phyloP scores from a whole-genome alignment of 2,888 invertebrate species.

The Ethmia dodecea region DNA sequence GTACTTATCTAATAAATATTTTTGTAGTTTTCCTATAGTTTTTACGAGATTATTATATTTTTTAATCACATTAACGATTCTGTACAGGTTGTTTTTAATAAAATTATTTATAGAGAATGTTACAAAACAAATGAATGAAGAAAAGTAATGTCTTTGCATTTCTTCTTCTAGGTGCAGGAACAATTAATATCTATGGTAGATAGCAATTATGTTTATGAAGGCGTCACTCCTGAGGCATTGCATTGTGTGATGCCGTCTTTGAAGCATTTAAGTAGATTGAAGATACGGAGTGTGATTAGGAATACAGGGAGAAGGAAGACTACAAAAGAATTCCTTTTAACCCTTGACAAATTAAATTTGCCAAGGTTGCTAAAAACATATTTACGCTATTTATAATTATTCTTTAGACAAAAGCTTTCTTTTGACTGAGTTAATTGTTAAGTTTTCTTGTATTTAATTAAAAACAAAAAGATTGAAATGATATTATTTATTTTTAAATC shows the following conservation, averaged over 20 bases:
- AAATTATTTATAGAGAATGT: no score
- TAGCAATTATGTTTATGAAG: slow-evolving; percentile 19
- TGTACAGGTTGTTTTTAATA: no score
- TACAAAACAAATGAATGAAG: no score
- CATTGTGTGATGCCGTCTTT: slow-evolving; percentile 38
- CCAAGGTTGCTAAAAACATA: slow-evolving; percentile 45
- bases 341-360: slow-evolving; percentile 38
- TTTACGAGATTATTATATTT: no score
- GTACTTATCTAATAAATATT: no score
- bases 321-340: slow-evolving; percentile 39
- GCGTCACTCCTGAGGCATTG: slow-evolving; percentile 30
- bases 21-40: no score
- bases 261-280: slow-evolving; percentile 50
- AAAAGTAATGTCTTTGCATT: no score
- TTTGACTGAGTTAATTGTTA: slow-evolving; percentile 10
- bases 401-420: slow-evolving; percentile 3
- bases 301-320: slow-evolving; percentile 26
- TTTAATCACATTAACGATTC: no score
- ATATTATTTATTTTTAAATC: not conserved
- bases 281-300: slow-evolving; percentile 40
- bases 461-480: not conserved
- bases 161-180: slow-evolving; percentile 23
- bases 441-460: slow-evolving; percentile 9
- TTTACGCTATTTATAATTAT: slow-evolving; percentile 37
- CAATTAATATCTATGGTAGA: slow-evolving; percentile 45